Evolutionary conservation across 2,113 vertebrate species (phyloP).

Genomic region (Crypturellus undulatus): DNA sequence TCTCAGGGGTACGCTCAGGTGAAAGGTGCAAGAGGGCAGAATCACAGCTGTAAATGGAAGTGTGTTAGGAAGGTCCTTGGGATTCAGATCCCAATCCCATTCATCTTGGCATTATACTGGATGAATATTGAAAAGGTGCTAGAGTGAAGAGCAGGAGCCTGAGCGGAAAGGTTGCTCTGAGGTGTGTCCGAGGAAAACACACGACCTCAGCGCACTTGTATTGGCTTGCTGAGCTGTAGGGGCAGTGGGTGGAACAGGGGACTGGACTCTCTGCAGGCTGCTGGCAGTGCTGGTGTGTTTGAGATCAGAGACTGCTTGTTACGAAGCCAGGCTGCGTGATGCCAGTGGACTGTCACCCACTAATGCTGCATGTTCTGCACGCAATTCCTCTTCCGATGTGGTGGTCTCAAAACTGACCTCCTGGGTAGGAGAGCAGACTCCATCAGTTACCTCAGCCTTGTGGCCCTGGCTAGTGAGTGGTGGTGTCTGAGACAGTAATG

Average conservation of each 20-base stretch:
- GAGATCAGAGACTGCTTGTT: neutral
- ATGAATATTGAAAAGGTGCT: neutral
- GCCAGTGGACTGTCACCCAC: neutral
- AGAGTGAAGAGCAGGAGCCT: neutral
- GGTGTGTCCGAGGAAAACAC: fast-evolving
- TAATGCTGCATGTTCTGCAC: neutral
- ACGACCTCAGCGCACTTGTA: neutral
- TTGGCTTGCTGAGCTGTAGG: fast-evolving
- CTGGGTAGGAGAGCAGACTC: neutral
- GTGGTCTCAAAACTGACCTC: neutral
- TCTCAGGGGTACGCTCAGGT: neutral
- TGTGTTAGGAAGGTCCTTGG: neutral
- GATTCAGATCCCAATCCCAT: neutral
- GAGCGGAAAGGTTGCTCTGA: neutral
- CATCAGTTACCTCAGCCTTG: neutral
- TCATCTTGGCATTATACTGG: neutral
- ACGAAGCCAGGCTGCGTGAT: neutral
- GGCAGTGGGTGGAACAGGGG: neutral
- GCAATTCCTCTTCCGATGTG: neutral
- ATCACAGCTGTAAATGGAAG: neutral
- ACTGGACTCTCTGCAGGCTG: neutral
- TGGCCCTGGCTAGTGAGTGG: neutral
- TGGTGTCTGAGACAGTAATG: neutral
- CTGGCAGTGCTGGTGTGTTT: neutral
- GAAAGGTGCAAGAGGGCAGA: neutral